These are phyloP conservation scores for Sycobia sp. DNA, from an alignment of 1,140 invertebrate species.

Conservation along the genomic window DNA sequence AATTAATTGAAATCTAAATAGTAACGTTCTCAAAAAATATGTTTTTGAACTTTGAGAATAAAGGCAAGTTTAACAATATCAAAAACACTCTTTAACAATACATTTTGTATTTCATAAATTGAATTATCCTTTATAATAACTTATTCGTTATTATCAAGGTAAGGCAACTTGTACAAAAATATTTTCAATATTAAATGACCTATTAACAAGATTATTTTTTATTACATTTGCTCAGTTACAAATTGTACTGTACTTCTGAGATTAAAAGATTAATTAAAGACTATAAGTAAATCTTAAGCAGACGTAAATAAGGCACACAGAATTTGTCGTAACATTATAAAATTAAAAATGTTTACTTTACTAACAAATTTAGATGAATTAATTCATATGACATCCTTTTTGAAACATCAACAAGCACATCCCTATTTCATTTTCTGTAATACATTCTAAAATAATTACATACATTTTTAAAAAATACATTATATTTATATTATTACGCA, in stretches of 20 bases:
- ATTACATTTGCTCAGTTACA: slow-evolving; percentile 9
- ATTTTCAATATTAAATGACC: slow-evolving; percentile 15
- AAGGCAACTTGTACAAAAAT: slow-evolving; percentile 23
- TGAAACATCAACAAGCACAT: too few relatives aligned
- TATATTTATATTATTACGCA: slow-evolving; percentile 14
- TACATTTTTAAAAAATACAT: slow-evolving; percentile 11
- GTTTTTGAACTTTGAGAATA: slow-evolving; percentile 34
- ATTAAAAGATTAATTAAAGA: slow-evolving; percentile 18
- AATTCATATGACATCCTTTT: too few relatives aligned
- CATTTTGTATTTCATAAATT: slow-evolving; percentile 37
- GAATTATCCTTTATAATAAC: background rate
- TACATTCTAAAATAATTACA: background rate
- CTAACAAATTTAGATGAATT: too few relatives aligned
- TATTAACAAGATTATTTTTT: slow-evolving; percentile 19
- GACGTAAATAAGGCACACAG: slow-evolving; percentile 44
- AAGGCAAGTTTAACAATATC: slow-evolving; percentile 43
- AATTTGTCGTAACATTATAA: slow-evolving; percentile 38
- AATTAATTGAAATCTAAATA: slow-evolving; percentile 34
- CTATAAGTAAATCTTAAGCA: slow-evolving; percentile 33
- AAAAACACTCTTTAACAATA: slow-evolving; percentile 39
- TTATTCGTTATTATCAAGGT: slow-evolving; percentile 10
- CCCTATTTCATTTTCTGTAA: too few relatives aligned
- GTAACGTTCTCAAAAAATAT: slow-evolving; percentile 34
- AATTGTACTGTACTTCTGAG: background rate
- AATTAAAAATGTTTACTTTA: slow-evolving; percentile 20